phyloP scores from a whole-genome alignment of 23 tunicate species.

The Trididemnum clinides region DNA sequence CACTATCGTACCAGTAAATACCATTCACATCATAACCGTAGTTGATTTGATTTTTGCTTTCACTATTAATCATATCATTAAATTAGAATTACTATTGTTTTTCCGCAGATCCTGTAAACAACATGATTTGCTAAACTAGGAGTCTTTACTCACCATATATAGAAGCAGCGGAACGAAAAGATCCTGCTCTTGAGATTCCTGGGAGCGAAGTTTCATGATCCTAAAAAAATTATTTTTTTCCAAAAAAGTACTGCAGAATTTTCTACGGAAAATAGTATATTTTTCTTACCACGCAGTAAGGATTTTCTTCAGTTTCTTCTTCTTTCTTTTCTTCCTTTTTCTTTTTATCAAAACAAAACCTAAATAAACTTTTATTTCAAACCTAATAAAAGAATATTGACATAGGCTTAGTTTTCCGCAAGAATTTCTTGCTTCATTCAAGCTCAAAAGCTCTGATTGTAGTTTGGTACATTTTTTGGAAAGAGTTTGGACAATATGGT shows the following conservation, averaged over 20 bases:
- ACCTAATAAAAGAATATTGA: neutral
- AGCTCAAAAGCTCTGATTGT: no score
- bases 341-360: neutral
- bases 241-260: neutral
- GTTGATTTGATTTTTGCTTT: no score
- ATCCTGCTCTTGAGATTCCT: constrained; percentile 5
- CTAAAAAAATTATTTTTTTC: neutral
- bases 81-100: no score
- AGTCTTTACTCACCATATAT: neutral
- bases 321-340: neutral
- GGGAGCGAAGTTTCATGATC: constrained; percentile 1
- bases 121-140: no score
- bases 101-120: no score
- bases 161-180: neutral
- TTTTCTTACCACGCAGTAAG: neutral
- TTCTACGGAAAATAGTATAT: neutral
- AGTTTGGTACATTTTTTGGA: no score
- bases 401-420: no score
- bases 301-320: neutral
- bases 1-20: no score
- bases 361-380: neutral
- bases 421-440: no score
- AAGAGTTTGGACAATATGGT: no score
- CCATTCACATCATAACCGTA: no score
- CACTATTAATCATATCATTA: no score